A percentile compares a stretch with the other conserved stretches of the same genome.
These are phyloP conservation scores for Babyrousa celebensis DNA, from an alignment of 2,797 vertebrate species.

Conservation along the genomic window DNA sequence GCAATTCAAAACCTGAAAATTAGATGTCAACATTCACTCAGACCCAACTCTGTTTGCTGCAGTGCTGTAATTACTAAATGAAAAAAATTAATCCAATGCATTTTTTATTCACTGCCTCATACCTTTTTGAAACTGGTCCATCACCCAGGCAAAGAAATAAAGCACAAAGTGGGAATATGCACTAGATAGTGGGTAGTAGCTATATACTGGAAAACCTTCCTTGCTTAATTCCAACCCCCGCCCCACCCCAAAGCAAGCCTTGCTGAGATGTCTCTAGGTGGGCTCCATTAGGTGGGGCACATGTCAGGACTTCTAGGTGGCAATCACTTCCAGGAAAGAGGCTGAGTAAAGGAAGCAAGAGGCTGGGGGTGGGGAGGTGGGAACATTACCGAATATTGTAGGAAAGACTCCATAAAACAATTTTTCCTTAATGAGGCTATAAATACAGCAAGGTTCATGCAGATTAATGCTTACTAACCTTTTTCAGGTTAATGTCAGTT, in stretches of 20 bases:
- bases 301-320: background rate
- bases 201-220: background rate
- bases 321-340: background rate
- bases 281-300: background rate
- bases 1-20: slow-evolving; percentile 88
- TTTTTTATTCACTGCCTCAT: slow-evolving; percentile 66
- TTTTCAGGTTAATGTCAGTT: slow-evolving; percentile 3
- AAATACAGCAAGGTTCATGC: background rate
- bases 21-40: slow-evolving; percentile 86
- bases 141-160: slow-evolving; percentile 50
- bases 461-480: slow-evolving; percentile 49
- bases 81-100: slow-evolving; percentile 75
- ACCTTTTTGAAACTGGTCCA: slow-evolving; percentile 68
- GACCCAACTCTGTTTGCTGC: slow-evolving; percentile 79
- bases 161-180: background rate
- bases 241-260: background rate
- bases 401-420: background rate
- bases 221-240: background rate
- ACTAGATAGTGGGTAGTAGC: background rate
- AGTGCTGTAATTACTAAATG: slow-evolving; percentile 85
- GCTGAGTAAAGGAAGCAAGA: background rate
- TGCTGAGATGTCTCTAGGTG: background rate
- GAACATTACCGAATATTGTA: background rate
- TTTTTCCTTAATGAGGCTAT: slow-evolving; percentile 55
- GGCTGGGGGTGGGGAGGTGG: background rate